Evolutionary conservation across 2,113 vertebrate species (phyloP), one percentile per base, ranked within the genome.

Genomic region (Argyrosomus japonicus): DNA sequence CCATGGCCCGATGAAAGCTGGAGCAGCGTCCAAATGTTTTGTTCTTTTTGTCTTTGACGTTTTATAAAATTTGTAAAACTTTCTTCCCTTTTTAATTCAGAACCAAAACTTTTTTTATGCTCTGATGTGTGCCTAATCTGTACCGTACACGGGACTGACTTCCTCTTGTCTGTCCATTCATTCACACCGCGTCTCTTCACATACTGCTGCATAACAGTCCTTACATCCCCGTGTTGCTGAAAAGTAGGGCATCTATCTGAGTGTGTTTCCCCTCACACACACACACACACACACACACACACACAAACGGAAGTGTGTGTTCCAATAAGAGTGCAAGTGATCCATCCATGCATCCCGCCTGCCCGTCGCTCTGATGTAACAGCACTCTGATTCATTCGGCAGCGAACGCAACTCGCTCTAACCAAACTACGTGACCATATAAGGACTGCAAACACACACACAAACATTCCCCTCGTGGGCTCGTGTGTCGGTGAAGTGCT

Each of bases 301-400:
- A 29, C 67, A 63, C 79, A 86, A 84, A 81, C 58, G 29, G 90
- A 92, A 92, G 85, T 88, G 87, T 88, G 88, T 84, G 89, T 88
- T 90, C 88, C 90, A 92, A 87, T 79, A 75, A 77, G 78, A 87
- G 69, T 71, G 78, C 76, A 79, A 92, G 85, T 81, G 88, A 90
- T 89, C 87, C 90, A 81, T 87, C 86, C 87, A 90, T 89, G 87
- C 90, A 81, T 87, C 86, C 87, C 64, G 84, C 89, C 90, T 90
- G 92, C 80, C 79, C 77, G 68, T 88, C 83, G 83, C 88, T 91
- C 89, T 95, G 94, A 95, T 94, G 94, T 94, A 93, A 94, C 92
- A 91, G 85, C 87, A 77, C 89, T 94, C 88, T 95, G 95, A 95
- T 93, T 94, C 95, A 94, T 93, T 93, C 90, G 89, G 82, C 75